A percentile compares a stretch with the other conserved stretches of the same genome.
phyloP scores from a whole-genome alignment of 1,140 invertebrate genomes.

The Chrysomallon squamiferum region DNA sequence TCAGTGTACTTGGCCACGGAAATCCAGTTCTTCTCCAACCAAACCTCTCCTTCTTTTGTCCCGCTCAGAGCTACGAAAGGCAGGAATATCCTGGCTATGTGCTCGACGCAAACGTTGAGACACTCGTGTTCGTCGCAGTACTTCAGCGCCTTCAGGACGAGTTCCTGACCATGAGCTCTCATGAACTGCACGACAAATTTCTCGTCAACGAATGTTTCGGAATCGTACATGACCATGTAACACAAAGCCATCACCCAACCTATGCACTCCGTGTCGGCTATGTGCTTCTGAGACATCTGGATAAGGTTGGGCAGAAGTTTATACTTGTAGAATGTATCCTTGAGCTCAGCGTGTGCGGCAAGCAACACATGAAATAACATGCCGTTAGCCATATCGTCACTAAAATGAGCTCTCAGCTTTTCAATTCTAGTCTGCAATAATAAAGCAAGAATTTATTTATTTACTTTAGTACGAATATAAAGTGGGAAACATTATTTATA shows the following conservation, averaged over 20 bases:
- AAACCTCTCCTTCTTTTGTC: constrained; percentile 22
- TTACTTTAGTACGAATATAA: too few relatives aligned
- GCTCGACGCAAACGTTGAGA: neutral
- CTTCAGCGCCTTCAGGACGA: constrained; percentile 30
- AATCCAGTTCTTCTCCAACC: constrained; percentile 26
- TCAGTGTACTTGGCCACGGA: neutral
- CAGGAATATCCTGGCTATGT: constrained; percentile 9
- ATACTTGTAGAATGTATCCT: constrained; percentile 1
- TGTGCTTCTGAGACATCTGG: neutral
- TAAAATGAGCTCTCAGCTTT: too few relatives aligned
- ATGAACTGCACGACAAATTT: constrained; percentile 35
- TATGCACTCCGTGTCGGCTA: neutral
- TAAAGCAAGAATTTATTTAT: too few relatives aligned
- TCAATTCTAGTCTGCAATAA: too few relatives aligned
- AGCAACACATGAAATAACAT: too few relatives aligned
- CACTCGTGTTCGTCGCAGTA: constrained; percentile 13
- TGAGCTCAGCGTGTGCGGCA: neutral
- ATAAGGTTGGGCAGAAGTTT: constrained; percentile 4
- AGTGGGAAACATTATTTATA: too few relatives aligned
- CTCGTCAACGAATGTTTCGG: constrained; percentile 20
- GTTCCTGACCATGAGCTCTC: constrained; percentile 27
- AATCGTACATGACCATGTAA: constrained; percentile 23
- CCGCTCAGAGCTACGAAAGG: constrained; percentile 21
- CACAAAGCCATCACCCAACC: constrained; percentile 6
- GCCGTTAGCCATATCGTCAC: too few relatives aligned